phyloP scores from a whole-genome alignment of 1,140 invertebrate species.

The Aphaenogaster ashmeadi region DNA sequence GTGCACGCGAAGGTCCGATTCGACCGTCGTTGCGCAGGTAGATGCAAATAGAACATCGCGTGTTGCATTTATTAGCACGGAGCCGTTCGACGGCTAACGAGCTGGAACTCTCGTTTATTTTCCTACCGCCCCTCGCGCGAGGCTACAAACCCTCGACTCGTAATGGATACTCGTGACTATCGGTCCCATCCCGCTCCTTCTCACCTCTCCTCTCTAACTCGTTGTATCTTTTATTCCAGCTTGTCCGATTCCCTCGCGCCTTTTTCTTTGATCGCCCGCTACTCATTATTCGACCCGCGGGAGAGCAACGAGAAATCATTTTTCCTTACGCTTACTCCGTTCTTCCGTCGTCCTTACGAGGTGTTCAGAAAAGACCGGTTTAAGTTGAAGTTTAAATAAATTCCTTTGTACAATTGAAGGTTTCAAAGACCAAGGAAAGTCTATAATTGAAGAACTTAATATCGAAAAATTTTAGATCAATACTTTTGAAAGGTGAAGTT shows the following conservation, averaged over 20 bases:
- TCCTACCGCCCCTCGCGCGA: not conserved
- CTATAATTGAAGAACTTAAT: not conserved
- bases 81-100: slow-evolving; percentile 57
- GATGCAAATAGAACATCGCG: slow-evolving; percentile 45
- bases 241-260: slow-evolving; percentile 31
- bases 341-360: not conserved
- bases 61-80: slow-evolving; percentile 44
- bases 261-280: slow-evolving; percentile 41
- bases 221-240: slow-evolving; percentile 31
- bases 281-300: slow-evolving; percentile 40
- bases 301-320: slow-evolving; percentile 16
- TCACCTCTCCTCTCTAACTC: slow-evolving; percentile 18
- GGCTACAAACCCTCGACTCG: not conserved
- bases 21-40: not conserved
- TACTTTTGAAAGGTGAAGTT: not conserved
- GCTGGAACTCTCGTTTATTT: slow-evolving; percentile 60
- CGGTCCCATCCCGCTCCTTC: slow-evolving; percentile 21
- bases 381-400: not conserved
- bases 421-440: not conserved
- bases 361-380: not conserved
- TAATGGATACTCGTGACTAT: slow-evolving; percentile 39
- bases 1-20: slow-evolving; percentile 29
- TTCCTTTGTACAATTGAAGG: not conserved
- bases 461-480: not conserved
- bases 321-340: not conserved